Percentiles rank a stretch among this genome's conserved stretches.
These are phyloP conservation scores for Ptilodon capucinus DNA, from an alignment of 2,888 invertebrate species.

Conservation along the genomic window DNA sequence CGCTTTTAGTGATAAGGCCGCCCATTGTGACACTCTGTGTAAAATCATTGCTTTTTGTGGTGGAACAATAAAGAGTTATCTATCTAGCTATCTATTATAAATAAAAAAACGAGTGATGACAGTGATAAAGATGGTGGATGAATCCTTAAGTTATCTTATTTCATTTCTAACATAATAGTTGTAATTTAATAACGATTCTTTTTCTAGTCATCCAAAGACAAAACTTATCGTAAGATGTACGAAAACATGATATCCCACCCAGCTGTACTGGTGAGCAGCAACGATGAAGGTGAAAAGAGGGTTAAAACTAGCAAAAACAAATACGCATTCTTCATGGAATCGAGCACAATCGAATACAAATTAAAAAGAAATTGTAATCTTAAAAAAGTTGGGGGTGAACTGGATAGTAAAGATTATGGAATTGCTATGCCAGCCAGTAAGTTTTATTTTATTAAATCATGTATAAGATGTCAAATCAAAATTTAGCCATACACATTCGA, in stretches of 20 bases:
- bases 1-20: too few relatives aligned
- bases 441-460: background rate
- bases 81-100: too few relatives aligned
- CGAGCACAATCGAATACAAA: slow-evolving; percentile 95
- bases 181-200: too few relatives aligned
- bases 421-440: slow-evolving; percentile 93
- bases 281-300: slow-evolving; percentile 92
- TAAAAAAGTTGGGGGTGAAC: slow-evolving; percentile 89
- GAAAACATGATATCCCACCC: slow-evolving; percentile 92
- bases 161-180: too few relatives aligned
- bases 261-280: slow-evolving; percentile 88
- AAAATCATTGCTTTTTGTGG: too few relatives aligned
- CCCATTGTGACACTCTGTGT: too few relatives aligned
- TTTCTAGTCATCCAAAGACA: slow-evolving; percentile 87
- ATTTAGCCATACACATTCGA: too few relatives aligned
- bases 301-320: slow-evolving; percentile 81
- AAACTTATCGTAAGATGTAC: slow-evolving; percentile 94
- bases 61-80: too few relatives aligned
- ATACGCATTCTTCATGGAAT: slow-evolving; percentile 99
- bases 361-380: slow-evolving; percentile 91
- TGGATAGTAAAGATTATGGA: slow-evolving; percentile 93
- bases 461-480: too few relatives aligned
- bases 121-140: too few relatives aligned
- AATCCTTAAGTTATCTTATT: too few relatives aligned
- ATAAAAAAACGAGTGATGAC: too few relatives aligned